Evolutionary conservation across 2,888 invertebrate species (phyloP).

Genomic region (Lasius fuliginosus): DNA sequence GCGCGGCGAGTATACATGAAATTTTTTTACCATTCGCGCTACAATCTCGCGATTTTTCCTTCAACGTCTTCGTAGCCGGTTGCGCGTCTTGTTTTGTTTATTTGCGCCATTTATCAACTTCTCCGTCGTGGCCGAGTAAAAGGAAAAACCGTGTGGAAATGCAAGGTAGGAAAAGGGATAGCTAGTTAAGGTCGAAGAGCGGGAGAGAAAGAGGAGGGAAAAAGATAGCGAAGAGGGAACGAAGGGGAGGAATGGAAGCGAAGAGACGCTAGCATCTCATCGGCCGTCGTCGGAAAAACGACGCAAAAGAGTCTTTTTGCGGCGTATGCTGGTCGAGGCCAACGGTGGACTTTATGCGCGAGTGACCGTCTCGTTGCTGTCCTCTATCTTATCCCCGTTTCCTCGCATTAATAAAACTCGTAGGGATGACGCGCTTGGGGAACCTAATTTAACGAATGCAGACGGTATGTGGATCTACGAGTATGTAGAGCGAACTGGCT

Average conservation of each 20-base stretch:
- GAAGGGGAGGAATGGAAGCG: not conserved
- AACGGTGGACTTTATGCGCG: conserved; percentile 60
- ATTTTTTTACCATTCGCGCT: conserved; percentile 25
- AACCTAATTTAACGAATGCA: conserved; percentile 57
- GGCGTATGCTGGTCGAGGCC: conserved; percentile 52
- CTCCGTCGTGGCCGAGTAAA: conserved; percentile 35
- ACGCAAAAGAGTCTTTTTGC: conserved; percentile 58
- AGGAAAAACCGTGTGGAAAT: conserved; percentile 55
- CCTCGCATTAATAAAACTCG: conserved; percentile 65
- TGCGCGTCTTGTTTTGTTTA: conserved; percentile 63
- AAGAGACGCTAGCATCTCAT: conserved; percentile 58
- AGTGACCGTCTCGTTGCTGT: conserved; percentile 47
- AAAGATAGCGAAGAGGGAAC: not conserved
- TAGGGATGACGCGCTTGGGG: conserved; percentile 19
- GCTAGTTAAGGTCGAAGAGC: conserved; percentile 36
- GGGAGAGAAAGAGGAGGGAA: conserved; percentile 32
- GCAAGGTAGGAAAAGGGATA: conserved; percentile 22
- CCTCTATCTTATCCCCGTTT: conserved; percentile 59
- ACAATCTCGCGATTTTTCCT: conserved; percentile 13
- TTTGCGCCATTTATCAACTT: conserved; percentile 74
- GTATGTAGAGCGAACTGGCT: not conserved
- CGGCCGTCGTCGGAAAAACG: conserved; percentile 64
- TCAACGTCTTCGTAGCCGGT: not conserved
- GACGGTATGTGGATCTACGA: conserved; percentile 3
- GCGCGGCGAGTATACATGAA: not conserved